phyloP scores from a whole-genome alignment of 2,888 invertebrate species.

The Polydrusus cervinus region DNA sequence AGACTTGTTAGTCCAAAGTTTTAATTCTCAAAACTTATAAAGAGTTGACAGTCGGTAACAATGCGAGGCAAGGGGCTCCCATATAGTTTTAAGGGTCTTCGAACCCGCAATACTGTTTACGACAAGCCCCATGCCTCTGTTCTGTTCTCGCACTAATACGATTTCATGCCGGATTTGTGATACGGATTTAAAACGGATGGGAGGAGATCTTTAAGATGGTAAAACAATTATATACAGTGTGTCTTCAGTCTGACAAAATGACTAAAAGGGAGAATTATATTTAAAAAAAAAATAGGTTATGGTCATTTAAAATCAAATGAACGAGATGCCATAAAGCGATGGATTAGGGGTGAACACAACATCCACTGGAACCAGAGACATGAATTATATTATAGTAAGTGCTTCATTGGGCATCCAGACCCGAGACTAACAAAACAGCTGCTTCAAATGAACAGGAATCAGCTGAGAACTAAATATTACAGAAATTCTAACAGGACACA shows the following conservation, averaged over 20 bases:
- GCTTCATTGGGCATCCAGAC: too few species aligned
- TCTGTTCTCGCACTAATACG: slow-evolving; percentile 74
- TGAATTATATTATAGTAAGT: too few species aligned
- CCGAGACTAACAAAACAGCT: too few species aligned
- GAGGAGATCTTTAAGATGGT: slow-evolving; percentile 67
- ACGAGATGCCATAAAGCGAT: too few species aligned
- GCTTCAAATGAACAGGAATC: too few species aligned
- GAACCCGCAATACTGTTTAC: slow-evolving; percentile 72
- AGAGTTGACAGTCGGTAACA: slow-evolving; percentile 69
- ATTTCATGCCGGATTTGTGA: slow-evolving; percentile 81
- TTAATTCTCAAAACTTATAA: slow-evolving; percentile 76
- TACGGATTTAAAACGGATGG: slow-evolving; percentile 73
- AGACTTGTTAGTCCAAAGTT: slow-evolving; percentile 78
- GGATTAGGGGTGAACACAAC: too few species aligned
- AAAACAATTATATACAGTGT: slow-evolving; percentile 37
- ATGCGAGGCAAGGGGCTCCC: slow-evolving; percentile 63
- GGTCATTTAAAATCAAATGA: too few species aligned
- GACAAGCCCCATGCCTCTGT: slow-evolving; percentile 67
- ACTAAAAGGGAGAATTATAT: too few species aligned
- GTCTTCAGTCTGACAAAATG: not conserved
- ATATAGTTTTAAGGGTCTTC: slow-evolving; percentile 70
- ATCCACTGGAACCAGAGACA: too few species aligned
- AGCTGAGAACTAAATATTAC: too few species aligned
- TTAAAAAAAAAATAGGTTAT: too few species aligned
- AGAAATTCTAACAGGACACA: too few species aligned